Evolutionary conservation across 2,797 vertebrate genomes (phyloP).

Genomic region (Lagodon rhomboides): DNA sequence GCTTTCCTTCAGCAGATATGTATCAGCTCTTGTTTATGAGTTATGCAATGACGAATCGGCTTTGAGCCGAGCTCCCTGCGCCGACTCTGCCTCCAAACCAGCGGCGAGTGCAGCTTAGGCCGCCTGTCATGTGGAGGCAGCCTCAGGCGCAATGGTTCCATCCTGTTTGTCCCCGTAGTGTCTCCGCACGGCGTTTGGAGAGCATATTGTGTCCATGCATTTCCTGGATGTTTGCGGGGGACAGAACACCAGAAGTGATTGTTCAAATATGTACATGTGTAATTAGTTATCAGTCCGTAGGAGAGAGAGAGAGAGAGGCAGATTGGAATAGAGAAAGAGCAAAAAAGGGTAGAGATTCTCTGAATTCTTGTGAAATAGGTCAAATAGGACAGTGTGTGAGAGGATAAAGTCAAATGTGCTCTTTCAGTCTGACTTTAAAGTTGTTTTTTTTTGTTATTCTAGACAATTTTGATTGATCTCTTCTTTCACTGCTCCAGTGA

Average conservation of each 20-base stretch:
- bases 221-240: background rate
- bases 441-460: background rate
- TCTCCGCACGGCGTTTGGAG: slow-evolving; percentile 10
- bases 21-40: background rate
- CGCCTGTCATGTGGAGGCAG: slow-evolving; percentile 17
- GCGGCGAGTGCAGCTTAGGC: slow-evolving; percentile 22
- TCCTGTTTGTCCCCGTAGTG: slow-evolving; percentile 28
- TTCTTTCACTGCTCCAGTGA: background rate
- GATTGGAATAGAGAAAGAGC: background rate
- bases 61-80: slow-evolving; percentile 10
- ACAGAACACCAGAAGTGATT: background rate
- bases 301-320: background rate
- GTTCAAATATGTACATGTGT: slow-evolving; percentile 1
- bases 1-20: background rate
- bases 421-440: slow-evolving; percentile 1
- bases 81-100: slow-evolving; percentile 7
- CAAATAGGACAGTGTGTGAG: background rate
- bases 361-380: background rate
- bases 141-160: slow-evolving; percentile 33
- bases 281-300: background rate
- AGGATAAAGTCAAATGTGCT: background rate
- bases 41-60: background rate
- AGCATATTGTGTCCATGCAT: background rate
- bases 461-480: background rate
- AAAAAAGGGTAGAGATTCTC: background rate